A percentile compares a stretch with the other conserved stretches of the same genome.
These are phyloP conservation scores for Microcaecilia unicolor DNA, from an alignment of 2,797 vertebrate species.

Conservation along the genomic window DNA sequence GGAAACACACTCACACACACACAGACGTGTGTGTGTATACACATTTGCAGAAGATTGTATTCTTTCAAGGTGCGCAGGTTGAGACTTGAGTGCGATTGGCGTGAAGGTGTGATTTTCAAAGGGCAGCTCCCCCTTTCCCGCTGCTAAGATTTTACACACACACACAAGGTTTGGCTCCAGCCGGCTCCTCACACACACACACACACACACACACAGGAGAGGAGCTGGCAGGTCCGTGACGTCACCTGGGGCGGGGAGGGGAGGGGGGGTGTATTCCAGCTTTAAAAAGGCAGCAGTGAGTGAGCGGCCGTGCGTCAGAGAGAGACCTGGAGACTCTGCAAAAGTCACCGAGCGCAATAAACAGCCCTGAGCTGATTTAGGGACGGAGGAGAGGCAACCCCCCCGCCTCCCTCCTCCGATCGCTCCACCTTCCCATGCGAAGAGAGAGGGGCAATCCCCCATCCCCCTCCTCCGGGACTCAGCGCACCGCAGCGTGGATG, in stretches of 20 bases:
- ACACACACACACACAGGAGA: constrained; percentile 10
- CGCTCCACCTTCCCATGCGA: not conserved
- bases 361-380: constrained; percentile 9
- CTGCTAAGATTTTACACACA: too few relatives aligned
- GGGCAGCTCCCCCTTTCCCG: too few relatives aligned
- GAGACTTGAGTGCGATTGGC: too few relatives aligned
- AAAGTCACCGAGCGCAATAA: constrained; percentile 33
- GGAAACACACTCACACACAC: too few relatives aligned
- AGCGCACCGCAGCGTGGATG: constrained; percentile 42
- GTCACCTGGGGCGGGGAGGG: constrained; percentile 61
- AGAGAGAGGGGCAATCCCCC: constrained; percentile 3
- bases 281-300: constrained; percentile 82
- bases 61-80: too few relatives aligned
- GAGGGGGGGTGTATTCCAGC: constrained; percentile 84
- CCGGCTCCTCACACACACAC: constrained; percentile 19
- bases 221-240: constrained; percentile 49
- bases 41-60: too few relatives aligned
- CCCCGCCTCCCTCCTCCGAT: too few relatives aligned
- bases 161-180: too few relatives aligned
- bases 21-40: too few relatives aligned
- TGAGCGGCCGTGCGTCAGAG: constrained; percentile 73
- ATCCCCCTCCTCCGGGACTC: not conserved
- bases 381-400: constrained; percentile 5
- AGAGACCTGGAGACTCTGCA: constrained; percentile 57
- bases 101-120: too few relatives aligned